Conservation (phyloP, 2,113 vertebrate genomes). For the Rhynchomys soricoides region DNA sequence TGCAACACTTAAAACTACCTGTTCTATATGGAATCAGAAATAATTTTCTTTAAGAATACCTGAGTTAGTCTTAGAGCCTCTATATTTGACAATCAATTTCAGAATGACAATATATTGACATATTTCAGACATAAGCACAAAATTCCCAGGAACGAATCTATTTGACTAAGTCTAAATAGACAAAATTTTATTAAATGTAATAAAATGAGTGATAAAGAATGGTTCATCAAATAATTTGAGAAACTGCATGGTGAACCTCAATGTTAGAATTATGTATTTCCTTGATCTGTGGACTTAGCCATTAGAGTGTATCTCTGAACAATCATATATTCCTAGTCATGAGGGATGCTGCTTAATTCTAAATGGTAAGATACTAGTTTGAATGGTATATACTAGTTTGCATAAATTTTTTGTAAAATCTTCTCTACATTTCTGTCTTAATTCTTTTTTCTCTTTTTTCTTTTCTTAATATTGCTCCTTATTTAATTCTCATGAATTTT, state of each 20-base stretch:
- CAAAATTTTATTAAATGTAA: neutral
- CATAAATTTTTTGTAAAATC: neutral
- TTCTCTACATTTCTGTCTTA: no score
- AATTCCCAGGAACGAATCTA: neutral
- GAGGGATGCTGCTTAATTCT: neutral
- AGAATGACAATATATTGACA: neutral
- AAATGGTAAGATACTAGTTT: neutral
- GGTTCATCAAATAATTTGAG: neutral
- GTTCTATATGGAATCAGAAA: neutral
- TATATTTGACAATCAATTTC: neutral
- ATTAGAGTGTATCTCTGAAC: neutral
- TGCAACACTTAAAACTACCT: neutral
- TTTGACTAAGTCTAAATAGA: neutral
- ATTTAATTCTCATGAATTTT: neutral
- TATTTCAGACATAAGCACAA: neutral
- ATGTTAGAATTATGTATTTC: neutral
- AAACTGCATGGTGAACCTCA: accelerated
- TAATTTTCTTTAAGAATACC: neutral
- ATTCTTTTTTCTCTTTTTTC: neutral
- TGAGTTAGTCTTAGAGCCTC: neutral
- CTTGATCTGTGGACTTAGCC: neutral
- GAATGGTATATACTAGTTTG: neutral
- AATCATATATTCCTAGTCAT: neutral
- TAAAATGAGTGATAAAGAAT: neutral
- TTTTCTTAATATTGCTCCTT: neutral